These are phyloP conservation scores for Scyliorhinus canicula DNA, from an alignment of 2,797 vertebrate species.

Conservation along the genomic window DNA sequence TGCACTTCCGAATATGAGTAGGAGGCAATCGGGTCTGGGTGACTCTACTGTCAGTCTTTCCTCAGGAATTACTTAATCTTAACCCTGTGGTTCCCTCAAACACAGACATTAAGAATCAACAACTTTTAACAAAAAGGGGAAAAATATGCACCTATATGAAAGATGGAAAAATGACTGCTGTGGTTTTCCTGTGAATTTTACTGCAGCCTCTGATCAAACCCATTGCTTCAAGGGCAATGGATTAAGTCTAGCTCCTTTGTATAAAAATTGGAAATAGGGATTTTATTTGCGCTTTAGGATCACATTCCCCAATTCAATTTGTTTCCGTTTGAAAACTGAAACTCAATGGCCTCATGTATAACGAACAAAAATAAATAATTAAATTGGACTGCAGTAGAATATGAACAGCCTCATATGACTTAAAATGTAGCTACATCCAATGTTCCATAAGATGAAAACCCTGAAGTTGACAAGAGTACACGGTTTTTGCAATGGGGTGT, in stretches of 20 bases:
- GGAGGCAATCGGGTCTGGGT: not conserved
- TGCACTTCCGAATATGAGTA: not conserved
- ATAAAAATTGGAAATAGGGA: not conserved
- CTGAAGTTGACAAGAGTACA: not conserved
- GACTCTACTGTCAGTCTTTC: not conserved
- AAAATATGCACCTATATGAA: not conserved
- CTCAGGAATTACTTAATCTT: not conserved
- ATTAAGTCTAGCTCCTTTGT: not conserved
- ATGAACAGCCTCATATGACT: not conserved
- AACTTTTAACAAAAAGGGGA: not conserved
- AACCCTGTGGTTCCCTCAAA: not conserved
- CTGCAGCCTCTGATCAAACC: not conserved
- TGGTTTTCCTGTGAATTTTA: conserved; percentile 5
- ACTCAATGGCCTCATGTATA: not conserved
- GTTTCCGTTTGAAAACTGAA: not conserved
- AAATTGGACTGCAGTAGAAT: not conserved
- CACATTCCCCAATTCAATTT: not conserved
- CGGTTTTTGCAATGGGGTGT: not conserved
- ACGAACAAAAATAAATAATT: not conserved
- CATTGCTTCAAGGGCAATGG: not conserved
- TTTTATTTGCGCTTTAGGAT: not conserved
- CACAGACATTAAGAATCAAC: not conserved
- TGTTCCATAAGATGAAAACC: not conserved
- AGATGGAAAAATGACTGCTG: not conserved
- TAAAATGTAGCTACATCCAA: not conserved